Conservation (phyloP, 1,140 invertebrate genomes). For the Orius insidiosus region DNA sequence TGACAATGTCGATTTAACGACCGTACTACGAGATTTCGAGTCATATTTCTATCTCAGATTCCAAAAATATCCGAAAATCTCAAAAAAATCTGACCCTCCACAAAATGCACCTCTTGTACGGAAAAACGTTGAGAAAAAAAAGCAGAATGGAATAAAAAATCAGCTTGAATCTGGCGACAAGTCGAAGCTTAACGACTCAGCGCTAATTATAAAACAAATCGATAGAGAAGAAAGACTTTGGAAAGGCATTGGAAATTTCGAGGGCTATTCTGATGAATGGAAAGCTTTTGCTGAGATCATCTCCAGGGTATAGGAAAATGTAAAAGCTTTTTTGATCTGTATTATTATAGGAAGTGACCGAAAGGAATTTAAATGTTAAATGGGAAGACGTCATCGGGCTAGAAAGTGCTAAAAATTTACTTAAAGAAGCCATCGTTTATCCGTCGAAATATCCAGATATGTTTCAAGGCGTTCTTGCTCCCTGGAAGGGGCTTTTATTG, state of each 20-base stretch:
- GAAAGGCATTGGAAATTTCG: slow-evolving; percentile 27
- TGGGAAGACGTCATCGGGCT: slow-evolving; percentile 62
- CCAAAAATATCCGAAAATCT: slow-evolving; percentile 66
- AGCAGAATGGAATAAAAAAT: no score
- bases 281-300: slow-evolving; percentile 36
- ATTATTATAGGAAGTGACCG: slow-evolving; percentile 40
- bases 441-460: slow-evolving; percentile 69
- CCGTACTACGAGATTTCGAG: slow-evolving; percentile 73
- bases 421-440: slow-evolving; percentile 82
- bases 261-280: slow-evolving; percentile 29
- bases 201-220: neutral
- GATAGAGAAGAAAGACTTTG: slow-evolving; percentile 22
- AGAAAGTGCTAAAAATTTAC: slow-evolving; percentile 53
- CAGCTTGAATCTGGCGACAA: no score
- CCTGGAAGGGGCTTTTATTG: slow-evolving; percentile 58
- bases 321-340: no score
- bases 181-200: no score
- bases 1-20: slow-evolving; percentile 79
- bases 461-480: slow-evolving; percentile 57
- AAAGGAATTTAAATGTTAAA: slow-evolving; percentile 39
- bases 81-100: slow-evolving; percentile 31
- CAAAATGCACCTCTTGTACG: no score
- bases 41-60: slow-evolving; percentile 73
- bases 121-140: no score
- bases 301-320: slow-evolving; percentile 29